Evolutionary conservation across 2,113 vertebrate species (phyloP).

Genomic region (Sciurus niger): DNA sequence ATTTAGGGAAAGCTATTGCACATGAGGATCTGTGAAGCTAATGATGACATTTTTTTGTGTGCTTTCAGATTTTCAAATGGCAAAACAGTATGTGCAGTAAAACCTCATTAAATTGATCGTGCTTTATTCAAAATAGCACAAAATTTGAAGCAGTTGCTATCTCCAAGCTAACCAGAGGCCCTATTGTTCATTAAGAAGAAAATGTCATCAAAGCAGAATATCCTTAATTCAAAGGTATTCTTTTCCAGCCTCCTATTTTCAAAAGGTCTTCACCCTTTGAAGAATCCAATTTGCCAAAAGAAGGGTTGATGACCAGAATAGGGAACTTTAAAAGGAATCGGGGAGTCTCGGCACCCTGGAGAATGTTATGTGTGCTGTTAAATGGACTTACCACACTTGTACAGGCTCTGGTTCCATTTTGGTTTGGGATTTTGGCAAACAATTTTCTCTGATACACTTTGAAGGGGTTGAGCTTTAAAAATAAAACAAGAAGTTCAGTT

Average conservation of each 20-base stretch:
- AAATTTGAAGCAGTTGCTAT: slow-evolving; percentile 66
- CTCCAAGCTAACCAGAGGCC: slow-evolving; percentile 59
- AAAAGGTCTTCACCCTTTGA: slow-evolving; percentile 63
- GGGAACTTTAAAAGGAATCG: slow-evolving; percentile 17
- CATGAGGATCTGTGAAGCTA: slow-evolving; percentile 49
- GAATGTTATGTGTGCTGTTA: slow-evolving; percentile 41
- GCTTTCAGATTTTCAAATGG: slow-evolving; percentile 71
- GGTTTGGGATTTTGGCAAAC: slow-evolving; percentile 78
- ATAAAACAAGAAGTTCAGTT: slow-evolving; percentile 82
- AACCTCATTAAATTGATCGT: slow-evolving; percentile 73
- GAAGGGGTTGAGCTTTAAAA: slow-evolving; percentile 79
- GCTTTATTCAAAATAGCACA: slow-evolving; percentile 75
- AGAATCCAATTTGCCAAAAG: slow-evolving; percentile 68
- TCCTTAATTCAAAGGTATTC: slow-evolving; percentile 71
- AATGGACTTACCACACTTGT: slow-evolving; percentile 71
- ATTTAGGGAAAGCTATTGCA: slow-evolving; percentile 66
- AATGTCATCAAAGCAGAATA: slow-evolving; percentile 68
- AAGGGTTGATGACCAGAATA: slow-evolving; percentile 50
- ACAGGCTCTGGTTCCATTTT: slow-evolving; percentile 74
- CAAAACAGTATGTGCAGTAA: slow-evolving; percentile 74
- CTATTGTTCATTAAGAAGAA: slow-evolving; percentile 72
- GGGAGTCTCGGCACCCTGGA: slow-evolving; percentile 30
- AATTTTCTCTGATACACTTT: slow-evolving; percentile 80
- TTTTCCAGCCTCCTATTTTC: slow-evolving; percentile 39
- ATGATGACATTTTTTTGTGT: slow-evolving; percentile 57